These are phyloP conservation scores for Villa cingulata DNA, from an alignment of 2,888 invertebrate genomes.

Conservation along the genomic window DNA sequence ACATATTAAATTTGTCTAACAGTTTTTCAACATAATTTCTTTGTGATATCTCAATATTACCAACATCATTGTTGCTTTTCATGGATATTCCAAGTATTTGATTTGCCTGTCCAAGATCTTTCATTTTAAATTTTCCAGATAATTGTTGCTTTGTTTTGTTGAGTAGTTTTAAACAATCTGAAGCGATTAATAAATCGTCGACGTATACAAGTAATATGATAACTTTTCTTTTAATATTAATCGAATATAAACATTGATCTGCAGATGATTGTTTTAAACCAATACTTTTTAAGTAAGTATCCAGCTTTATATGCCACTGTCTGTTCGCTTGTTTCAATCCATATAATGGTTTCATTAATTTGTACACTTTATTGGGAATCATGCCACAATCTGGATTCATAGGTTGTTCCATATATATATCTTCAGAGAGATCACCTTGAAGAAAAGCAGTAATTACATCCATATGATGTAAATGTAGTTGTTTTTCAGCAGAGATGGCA, in stretches of 20 bases:
- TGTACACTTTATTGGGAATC: background rate
- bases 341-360: background rate
- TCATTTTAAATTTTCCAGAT: too few relatives aligned
- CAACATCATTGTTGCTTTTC: too few relatives aligned
- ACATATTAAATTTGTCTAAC: too few relatives aligned
- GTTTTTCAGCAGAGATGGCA: background rate
- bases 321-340: background rate
- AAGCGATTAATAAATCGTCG: too few relatives aligned
- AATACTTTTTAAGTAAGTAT: background rate
- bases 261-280: background rate
- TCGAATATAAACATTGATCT: background rate
- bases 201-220: too few relatives aligned
- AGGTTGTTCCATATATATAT: background rate
- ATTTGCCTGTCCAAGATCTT: too few relatives aligned
- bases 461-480: background rate
- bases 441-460: background rate
- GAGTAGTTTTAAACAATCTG: too few relatives aligned
- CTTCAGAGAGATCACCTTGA: background rate
- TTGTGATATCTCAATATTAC: too few relatives aligned
- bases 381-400: background rate
- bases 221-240: too few relatives aligned
- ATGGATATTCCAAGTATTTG: too few relatives aligned
- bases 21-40: too few relatives aligned
- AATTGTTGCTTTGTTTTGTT: too few relatives aligned
- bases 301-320: background rate